Evolutionary conservation across 2,797 vertebrate species (phyloP), one percentile per base, ranked within the genome.

Genomic region (Nasua narica): DNA sequence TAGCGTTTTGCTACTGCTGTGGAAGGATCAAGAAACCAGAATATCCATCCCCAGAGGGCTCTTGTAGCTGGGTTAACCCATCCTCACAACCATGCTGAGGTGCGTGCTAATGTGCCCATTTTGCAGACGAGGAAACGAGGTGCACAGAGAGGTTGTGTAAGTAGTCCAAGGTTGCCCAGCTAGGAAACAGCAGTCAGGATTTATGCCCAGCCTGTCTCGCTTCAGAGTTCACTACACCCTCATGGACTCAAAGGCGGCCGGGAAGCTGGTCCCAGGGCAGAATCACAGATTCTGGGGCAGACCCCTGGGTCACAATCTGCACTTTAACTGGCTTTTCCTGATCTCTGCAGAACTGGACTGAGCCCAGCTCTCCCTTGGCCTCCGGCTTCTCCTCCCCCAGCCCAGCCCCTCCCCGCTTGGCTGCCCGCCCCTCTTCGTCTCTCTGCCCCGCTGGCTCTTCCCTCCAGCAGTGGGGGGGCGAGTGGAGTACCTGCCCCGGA

Each of bases 381-480:
- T 0, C 87, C 87, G 29, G 58, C 54, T 27, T 81, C 62, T 46
- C 46, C 62, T 46, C 46, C 37, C 9, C 15, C 21, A 37, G 43
- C 19, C 35, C 70, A 13, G 2, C 32, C 70, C 67, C 60, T 74
- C 46, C 35, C 40, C 10, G 54, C 9, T 23, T 21, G 23, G 35
- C n/a, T 87, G 50, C 77, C 60, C 23, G 13, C 43, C 52, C 5
- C n/a, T 40, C 65, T 82, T 62, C 16, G 16, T 62, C 21, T 40
- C 50, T 77, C 79, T 8, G 60, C 40, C 83, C 79, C 29, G 35
- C 46, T 48, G 81, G 69, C 25, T 56, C 40, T 40, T 72, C 81
- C 82, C 82, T 93, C 76, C 2, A n/a, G 70, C 43, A 93, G 58
- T 37, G 13, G 27, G 90, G 90, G 18, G 72, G 72, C 43, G 50